phyloP scores from a whole-genome alignment of 1,140 invertebrate species.

The Drosophila willistoni region DNA sequence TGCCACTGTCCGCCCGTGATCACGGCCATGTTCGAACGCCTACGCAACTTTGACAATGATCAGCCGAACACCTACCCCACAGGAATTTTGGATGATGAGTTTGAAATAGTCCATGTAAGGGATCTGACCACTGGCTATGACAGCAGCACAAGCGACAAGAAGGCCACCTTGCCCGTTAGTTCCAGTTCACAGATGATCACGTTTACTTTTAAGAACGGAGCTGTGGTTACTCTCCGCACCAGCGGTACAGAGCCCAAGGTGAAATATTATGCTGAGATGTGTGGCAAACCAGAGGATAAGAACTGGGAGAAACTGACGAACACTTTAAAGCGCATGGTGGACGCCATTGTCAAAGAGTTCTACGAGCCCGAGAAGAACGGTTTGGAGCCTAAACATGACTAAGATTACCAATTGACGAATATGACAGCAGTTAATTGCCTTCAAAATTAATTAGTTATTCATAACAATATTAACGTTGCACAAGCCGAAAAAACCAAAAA shows the following conservation, averaged over 20 bases:
- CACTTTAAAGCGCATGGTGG: constrained; percentile 90
- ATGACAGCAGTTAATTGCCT: constrained; percentile 22
- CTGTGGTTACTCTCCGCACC: constrained; percentile 94
- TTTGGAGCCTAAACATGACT: constrained; percentile 84
- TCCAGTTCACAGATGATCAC: constrained; percentile 97
- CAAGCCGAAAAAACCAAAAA: constrained; percentile 39
- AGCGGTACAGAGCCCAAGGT: constrained; percentile 99
- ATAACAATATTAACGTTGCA: constrained; percentile 25
- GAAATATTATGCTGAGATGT: constrained; percentile 98
- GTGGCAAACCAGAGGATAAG: constrained; percentile 88
- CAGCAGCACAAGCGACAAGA: constrained; percentile 88
- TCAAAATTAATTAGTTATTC: constrained; percentile 38
- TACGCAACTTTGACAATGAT: constrained; percentile 89
- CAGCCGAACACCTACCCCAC: constrained; percentile 87
- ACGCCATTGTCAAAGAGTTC: constrained; percentile 90
- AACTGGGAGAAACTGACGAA: constrained; percentile 86
- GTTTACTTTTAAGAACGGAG: constrained; percentile 94
- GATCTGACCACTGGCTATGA: constrained; percentile 97
- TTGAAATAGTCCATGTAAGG: constrained; percentile 89
- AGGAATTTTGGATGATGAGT: constrained; percentile 88
- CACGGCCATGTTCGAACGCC: constrained; percentile 90
- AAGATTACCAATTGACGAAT: constrained; percentile 29
- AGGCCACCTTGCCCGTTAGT: constrained; percentile 91
- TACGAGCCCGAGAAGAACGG: constrained; percentile 90
- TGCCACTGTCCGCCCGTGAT: constrained; percentile 91